Evolutionary conservation across 2,797 vertebrate genomes (phyloP).

Genomic region (Natrix natrix): DNA sequence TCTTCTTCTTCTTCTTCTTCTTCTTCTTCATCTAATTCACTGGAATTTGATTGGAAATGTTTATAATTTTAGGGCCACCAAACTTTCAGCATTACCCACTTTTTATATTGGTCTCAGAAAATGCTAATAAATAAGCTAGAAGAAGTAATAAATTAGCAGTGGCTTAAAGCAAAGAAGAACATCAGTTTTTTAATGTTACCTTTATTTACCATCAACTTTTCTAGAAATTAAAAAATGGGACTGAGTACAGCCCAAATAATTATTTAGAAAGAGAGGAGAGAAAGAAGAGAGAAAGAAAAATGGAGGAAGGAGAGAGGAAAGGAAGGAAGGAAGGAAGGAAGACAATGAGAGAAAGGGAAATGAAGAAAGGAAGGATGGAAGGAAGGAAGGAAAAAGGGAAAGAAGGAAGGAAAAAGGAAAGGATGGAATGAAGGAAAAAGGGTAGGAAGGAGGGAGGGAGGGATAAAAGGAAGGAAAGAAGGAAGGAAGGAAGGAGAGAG

Average conservation of each 20-base stretch:
- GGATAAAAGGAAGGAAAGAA: no score
- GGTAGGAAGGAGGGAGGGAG: no score
- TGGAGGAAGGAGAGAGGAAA: fast-evolving
- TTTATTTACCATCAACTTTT: background rate
- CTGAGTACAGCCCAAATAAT: background rate
- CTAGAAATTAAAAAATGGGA: background rate
- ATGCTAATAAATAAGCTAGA: background rate
- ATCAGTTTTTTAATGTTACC: background rate
- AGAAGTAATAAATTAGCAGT: background rate
- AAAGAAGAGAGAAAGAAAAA: fast-evolving
- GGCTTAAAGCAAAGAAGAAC: background rate
- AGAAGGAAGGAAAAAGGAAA: no score
- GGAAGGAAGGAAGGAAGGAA: fast-evolving
- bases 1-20: background rate
- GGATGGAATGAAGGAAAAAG: no score
- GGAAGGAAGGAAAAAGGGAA: no score
- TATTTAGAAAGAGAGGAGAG: no score
- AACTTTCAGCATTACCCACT: background rate
- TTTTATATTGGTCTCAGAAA: background rate
- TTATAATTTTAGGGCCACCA: background rate
- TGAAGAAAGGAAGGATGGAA: fast-evolving
- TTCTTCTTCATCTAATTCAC: background rate
- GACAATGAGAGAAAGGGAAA: fast-evolving
- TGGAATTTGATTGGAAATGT: background rate
- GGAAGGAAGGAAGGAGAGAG: no score